Evolutionary conservation across 1,140 invertebrate species (phyloP).

Genomic region (Thrips palmi): DNA sequence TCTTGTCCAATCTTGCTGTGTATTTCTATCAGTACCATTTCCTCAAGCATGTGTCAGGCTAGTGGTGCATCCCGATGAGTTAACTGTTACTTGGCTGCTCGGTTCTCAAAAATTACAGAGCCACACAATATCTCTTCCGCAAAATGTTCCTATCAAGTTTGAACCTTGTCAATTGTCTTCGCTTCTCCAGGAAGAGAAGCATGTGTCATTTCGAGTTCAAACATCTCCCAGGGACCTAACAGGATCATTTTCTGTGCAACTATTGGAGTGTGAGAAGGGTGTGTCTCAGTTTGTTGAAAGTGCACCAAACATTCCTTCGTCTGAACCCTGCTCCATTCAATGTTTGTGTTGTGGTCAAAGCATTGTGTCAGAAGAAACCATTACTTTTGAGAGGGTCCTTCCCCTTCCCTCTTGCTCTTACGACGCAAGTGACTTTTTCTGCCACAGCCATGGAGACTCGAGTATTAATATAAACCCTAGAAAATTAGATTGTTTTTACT

Average conservation of each 20-base stretch:
- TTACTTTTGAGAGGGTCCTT: constrained; percentile 6
- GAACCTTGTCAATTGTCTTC: neutral
- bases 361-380: constrained; percentile 3
- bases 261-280: constrained; percentile 2
- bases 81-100: neutral
- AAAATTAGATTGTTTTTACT: constrained; percentile 7
- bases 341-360: constrained; percentile 7
- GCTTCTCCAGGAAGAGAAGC: neutral
- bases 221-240: neutral
- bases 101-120: neutral
- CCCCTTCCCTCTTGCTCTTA: constrained; percentile 9
- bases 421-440: constrained; percentile 9
- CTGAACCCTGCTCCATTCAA: neutral
- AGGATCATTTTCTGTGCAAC: neutral
- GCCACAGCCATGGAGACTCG: constrained; percentile 5
- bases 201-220: neutral
- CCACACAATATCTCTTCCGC: too few species aligned
- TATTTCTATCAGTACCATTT: neutral
- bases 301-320: too few species aligned
- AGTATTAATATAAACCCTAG: neutral
- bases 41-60: neutral
- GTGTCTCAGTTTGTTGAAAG: constrained; percentile 6
- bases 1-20: constrained; percentile 5
- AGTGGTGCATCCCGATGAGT: neutral
- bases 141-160: too few species aligned